Percentiles rank a stretch among this genome's conserved stretches.
These are phyloP conservation scores for Macrostomum cliftonense DNA, from an alignment of 2,888 invertebrate species.

Conservation along the genomic window DNA sequence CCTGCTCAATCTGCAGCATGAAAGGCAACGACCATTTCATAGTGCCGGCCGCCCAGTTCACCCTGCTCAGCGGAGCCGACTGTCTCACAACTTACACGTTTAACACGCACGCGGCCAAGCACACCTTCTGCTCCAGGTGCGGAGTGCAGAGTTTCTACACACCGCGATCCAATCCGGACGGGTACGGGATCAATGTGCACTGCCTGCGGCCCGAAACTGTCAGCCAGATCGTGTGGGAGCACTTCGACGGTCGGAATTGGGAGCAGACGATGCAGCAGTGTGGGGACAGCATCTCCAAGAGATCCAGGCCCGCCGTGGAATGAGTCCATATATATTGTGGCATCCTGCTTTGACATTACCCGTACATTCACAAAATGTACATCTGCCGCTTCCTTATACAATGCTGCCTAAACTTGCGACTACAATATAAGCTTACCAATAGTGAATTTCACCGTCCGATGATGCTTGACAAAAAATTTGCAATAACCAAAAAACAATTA, in stretches of 20 bases:
- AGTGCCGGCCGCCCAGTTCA: slow-evolving; percentile 37
- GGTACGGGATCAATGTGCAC: slow-evolving; percentile 39
- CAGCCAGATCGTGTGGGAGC: slow-evolving; percentile 19
- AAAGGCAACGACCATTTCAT: slow-evolving; percentile 41
- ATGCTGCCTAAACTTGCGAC: no score
- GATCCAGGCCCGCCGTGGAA: no score
- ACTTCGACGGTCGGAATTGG: slow-evolving; percentile 36
- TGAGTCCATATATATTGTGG: no score
- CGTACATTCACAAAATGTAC: no score
- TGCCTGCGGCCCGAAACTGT: slow-evolving; percentile 34
- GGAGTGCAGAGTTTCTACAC: slow-evolving; percentile 43
- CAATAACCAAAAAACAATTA: no score
- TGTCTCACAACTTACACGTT: slow-evolving; percentile 39
- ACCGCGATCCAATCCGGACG: slow-evolving; percentile 42
- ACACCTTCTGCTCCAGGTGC: slow-evolving; percentile 40
- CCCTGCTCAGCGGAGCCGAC: slow-evolving; percentile 32
- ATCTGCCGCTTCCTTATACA: no score
- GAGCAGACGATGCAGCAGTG: slow-evolving; percentile 19
- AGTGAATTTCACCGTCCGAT: no score
- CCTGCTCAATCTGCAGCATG: slow-evolving; percentile 41
- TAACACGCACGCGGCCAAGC: slow-evolving; percentile 38
- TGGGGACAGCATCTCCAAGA: neutral
- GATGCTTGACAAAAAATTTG: no score
- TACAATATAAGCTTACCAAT: no score
- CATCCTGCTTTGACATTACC: no score